Conservation (phyloP, 1,140 invertebrate genomes). For the Drepana arcuata region DNA sequence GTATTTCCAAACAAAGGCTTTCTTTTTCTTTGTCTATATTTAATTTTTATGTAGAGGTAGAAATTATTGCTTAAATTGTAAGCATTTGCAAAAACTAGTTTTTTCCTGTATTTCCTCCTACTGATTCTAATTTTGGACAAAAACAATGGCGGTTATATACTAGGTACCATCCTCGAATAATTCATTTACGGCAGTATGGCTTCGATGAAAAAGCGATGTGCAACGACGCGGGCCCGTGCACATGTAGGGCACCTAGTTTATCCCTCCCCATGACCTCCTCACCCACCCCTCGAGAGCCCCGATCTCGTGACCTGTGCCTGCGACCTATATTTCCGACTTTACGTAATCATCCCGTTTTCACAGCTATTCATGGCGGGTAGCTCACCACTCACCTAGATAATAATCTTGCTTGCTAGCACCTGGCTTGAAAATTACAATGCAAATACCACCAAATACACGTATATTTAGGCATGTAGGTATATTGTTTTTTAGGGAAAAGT, state of each 20-base stretch:
- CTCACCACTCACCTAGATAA: background rate
- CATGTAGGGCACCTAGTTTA: slow-evolving; percentile 54
- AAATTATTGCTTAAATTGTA: background rate
- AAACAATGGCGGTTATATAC: no score
- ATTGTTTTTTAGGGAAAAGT: no score
- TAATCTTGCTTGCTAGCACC: background rate
- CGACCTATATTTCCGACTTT: slow-evolving; percentile 45
- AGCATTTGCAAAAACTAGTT: no score
- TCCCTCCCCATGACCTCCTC: slow-evolving; percentile 9
- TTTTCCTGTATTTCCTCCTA: no score
- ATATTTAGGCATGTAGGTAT: no score
- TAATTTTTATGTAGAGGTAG: background rate
- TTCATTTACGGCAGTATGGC: slow-evolving; percentile 26
- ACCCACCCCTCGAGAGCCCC: slow-evolving; percentile 7
- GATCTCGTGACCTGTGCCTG: slow-evolving; percentile 24
- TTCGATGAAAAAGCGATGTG: slow-evolving; percentile 30
- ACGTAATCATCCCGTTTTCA: slow-evolving; percentile 25
- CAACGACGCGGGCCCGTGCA: slow-evolving; percentile 22
- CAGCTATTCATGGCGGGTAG: slow-evolving; percentile 12
- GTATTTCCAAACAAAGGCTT: no score
- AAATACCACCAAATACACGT: no score
- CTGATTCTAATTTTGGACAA: no score
- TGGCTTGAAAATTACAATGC: no score
- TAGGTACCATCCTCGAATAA: slow-evolving; percentile 17
- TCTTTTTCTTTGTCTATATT: no score